These are phyloP conservation scores for Frankliniella fusca DNA, from an alignment of 2,888 invertebrate species.

Conservation along the genomic window DNA sequence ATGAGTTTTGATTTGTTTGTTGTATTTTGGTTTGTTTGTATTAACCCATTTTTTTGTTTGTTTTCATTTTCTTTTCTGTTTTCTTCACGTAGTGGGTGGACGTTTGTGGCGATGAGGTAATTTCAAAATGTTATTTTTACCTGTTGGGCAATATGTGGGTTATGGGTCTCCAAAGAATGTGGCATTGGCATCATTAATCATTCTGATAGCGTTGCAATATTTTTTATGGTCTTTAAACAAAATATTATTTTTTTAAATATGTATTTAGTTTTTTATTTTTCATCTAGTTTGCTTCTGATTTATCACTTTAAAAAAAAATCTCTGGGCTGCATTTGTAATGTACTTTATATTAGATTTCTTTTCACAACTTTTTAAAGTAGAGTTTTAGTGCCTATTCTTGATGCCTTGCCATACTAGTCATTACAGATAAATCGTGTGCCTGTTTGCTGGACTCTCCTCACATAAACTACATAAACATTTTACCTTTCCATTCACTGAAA, in stretches of 20 bases:
- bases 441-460: conserved; percentile 31
- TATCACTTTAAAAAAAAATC: conserved; percentile 14
- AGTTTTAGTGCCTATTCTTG: background rate
- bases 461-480: conserved; percentile 18
- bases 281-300: conserved; percentile 29
- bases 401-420: background rate
- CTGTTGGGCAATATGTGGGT: conserved; percentile 31
- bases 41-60: conserved; percentile 38
- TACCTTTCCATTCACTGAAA: background rate
- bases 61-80: conserved; percentile 42
- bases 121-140: conserved; percentile 36
- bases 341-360: background rate
- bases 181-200: background rate
- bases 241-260: conserved; percentile 28
- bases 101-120: conserved; percentile 65
- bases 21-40: conserved; percentile 41
- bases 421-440: conserved; percentile 32
- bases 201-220: background rate
- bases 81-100: conserved; percentile 59
- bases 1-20: conserved; percentile 35
- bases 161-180: background rate
- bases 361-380: conserved; percentile 15
- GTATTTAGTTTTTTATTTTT: conserved; percentile 19
- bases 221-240: background rate
- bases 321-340: background rate